These are phyloP conservation scores for Ia io DNA, from an alignment of 2,113 vertebrate species.

Conservation along the genomic window DNA sequence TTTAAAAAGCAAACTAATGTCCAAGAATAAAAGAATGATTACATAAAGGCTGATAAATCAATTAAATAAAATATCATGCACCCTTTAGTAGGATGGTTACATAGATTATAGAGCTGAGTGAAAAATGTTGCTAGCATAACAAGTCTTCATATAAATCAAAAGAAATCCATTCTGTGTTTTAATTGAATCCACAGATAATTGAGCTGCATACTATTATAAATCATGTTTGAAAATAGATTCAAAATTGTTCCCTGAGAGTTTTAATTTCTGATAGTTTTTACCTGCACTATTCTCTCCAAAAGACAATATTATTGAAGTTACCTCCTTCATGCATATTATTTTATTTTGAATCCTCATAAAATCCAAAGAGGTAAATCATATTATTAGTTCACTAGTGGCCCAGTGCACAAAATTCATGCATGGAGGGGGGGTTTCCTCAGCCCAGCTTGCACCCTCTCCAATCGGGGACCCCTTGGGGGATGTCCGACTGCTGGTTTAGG, in stretches of 20 bases:
- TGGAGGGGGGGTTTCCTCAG: no score
- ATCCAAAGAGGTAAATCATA: neutral
- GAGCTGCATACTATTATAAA: neutral
- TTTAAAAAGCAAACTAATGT: neutral
- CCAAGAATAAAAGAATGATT: neutral
- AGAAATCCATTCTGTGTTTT: neutral
- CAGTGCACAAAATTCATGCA: no score
- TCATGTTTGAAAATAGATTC: conserved; percentile 24
- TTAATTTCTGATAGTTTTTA: neutral
- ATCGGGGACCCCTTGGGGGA: no score
- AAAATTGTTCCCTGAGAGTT: neutral
- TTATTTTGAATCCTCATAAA: neutral
- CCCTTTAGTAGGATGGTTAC: neutral
- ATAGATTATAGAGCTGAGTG: neutral
- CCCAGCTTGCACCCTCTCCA: no score
- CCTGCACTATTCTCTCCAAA: neutral
- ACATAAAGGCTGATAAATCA: neutral
- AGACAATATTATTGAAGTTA: neutral
- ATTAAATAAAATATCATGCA: neutral
- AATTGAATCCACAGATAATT: neutral
- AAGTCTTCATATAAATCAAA: conserved; percentile 2
- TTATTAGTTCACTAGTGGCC: neutral
- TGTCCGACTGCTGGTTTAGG: no score
- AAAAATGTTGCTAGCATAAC: neutral
- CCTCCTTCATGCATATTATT: neutral